These are phyloP conservation scores for Mesembrinibis cayennensis DNA, from an alignment of 2,113 vertebrate genomes.

Conservation along the genomic window DNA sequence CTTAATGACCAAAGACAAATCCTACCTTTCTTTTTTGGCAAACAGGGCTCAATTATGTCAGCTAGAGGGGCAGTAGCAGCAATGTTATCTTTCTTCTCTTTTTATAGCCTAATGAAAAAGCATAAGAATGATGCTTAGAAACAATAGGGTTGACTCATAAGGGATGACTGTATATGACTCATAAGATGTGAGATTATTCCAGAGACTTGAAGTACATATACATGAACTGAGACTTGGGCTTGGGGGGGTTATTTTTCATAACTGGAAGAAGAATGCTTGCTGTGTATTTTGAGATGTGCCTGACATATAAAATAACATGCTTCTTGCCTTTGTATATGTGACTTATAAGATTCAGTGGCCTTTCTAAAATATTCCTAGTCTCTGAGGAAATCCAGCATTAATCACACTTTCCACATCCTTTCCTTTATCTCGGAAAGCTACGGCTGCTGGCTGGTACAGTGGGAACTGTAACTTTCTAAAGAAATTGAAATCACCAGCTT, in stretches of 20 bases:
- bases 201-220: not conserved
- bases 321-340: accelerated
- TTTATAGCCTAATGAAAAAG: slow-evolving; percentile 13
- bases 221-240: not conserved
- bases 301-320: not conserved
- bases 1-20: not conserved
- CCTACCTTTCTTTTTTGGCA: not conserved
- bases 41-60: not conserved
- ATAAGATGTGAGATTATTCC: not conserved
- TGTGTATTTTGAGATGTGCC: not conserved
- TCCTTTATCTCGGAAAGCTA: not conserved
- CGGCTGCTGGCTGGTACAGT: not conserved
- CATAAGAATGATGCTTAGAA: not conserved
- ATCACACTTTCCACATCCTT: not conserved
- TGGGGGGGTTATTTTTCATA: not conserved
- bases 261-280: not conserved
- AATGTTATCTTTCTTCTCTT: not conserved
- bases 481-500: not conserved
- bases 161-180: slow-evolving; percentile 7
- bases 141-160: slow-evolving; percentile 30
- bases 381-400: not conserved
- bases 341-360: not conserved
- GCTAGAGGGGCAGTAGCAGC: not conserved
- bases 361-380: not conserved
- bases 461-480: not conserved